Evolutionary conservation across 2,113 vertebrate species (phyloP).

Genomic region (Scopus umbretta): DNA sequence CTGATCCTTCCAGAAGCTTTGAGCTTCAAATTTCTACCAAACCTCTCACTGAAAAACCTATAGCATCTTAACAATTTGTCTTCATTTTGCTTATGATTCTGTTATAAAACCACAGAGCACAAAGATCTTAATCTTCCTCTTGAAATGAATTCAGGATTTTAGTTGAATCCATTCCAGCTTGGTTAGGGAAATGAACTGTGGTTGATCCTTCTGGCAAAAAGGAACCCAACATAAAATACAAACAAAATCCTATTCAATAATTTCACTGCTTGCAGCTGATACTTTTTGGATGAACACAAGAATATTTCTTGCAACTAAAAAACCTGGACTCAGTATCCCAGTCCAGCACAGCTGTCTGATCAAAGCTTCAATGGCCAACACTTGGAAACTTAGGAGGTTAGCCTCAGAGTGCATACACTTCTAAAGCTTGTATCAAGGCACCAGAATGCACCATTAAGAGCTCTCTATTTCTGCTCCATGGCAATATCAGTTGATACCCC

Average conservation of each 20-base stretch:
- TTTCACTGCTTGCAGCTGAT: not conserved
- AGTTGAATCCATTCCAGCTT: not conserved
- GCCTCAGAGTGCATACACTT: not conserved
- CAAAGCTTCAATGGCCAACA: not conserved
- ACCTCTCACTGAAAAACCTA: not conserved
- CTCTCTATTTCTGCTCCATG: not conserved
- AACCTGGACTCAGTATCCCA: rapidly evolving
- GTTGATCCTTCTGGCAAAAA: not conserved
- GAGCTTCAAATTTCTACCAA: not conserved
- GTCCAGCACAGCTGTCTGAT: not conserved
- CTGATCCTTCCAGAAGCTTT: not conserved
- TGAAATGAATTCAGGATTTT: not conserved
- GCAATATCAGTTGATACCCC: not conserved
- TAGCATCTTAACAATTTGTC: not conserved
- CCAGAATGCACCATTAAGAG: not conserved
- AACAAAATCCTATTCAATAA: not conserved
- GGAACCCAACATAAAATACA: not conserved
- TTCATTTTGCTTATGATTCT: not conserved
- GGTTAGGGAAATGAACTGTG: not conserved
- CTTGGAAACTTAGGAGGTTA: not conserved
- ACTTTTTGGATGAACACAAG: not conserved
- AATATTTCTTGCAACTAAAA: not conserved
- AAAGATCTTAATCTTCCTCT: not conserved
- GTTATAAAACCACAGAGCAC: not conserved
- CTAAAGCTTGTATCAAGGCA: not conserved